These are phyloP conservation scores for Microchirus variegatus DNA, from an alignment of 2,797 vertebrate species.

Conservation along the genomic window DNA sequence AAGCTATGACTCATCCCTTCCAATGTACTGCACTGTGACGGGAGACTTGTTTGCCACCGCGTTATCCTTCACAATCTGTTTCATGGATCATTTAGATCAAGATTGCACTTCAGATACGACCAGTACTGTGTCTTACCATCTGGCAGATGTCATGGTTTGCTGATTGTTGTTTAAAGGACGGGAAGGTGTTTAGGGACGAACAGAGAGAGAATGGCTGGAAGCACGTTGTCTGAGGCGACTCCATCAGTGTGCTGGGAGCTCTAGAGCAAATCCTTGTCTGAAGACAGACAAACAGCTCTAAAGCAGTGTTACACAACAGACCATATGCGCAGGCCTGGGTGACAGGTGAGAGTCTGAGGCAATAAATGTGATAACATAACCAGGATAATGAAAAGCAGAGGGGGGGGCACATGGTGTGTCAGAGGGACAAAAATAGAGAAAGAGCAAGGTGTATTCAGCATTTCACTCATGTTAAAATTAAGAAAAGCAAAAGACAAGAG, in stretches of 20 bases:
- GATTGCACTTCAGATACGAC: constrained; percentile 9
- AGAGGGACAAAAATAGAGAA: constrained; percentile 4
- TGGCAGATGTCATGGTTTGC: constrained; percentile 1
- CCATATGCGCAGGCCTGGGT: constrained; percentile 36
- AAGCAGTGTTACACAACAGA: constrained; percentile 59
- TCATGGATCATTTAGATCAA: background rate
- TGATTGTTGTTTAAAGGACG: constrained; percentile 12
- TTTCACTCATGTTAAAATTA: background rate
- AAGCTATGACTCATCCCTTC: constrained; percentile 13
- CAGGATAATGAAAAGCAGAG: constrained; percentile 34
- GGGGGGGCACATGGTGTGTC: background rate
- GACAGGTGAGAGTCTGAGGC: constrained; percentile 57
- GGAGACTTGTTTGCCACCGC: background rate
- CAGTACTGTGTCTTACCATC: background rate
- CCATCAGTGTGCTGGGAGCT: constrained; percentile 20
- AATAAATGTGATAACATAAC: constrained; percentile 26
- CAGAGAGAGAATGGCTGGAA: constrained; percentile 19
- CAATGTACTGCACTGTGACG: background rate
- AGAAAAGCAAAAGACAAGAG: background rate
- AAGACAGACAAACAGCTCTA: constrained; percentile 40
- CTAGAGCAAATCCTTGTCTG: constrained; percentile 39
- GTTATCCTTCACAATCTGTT: constrained; percentile 3
- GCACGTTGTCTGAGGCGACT: constrained; percentile 18
- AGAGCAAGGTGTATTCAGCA: background rate
- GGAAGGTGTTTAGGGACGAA: constrained; percentile 17